Evolutionary conservation across 37 sponge, comb jelly and placozoan species (phyloP), one percentile per base, ranked within the genome.

Genomic region (Cliona cf. orientalis): DNA sequence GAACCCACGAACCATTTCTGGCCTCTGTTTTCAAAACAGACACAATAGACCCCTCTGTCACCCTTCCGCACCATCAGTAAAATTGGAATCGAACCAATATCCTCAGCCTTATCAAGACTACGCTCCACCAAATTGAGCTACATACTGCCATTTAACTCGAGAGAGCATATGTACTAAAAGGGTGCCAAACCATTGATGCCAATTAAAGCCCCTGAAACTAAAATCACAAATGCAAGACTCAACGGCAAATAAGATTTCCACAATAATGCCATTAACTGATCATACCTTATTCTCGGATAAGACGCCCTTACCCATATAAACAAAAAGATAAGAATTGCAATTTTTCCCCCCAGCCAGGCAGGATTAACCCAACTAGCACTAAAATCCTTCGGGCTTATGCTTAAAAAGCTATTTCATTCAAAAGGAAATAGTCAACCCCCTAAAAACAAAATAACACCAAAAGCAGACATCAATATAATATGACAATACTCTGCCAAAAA

Each of bases 401-500:
- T n/a, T n/a, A n/a, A n/a, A n/a, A n/a, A n/a, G n/a, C n/a, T n/a
- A n/a, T n/a, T n/a, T n/a, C n/a, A n/a, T n/a, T n/a, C n/a, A n/a
- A n/a, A n/a, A n/a, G n/a, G n/a, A n/a, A n/a, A n/a, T n/a, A n/a
- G n/a, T n/a, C 88, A 80, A 36, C 91, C 91, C 31, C 91, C 87
- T 55, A 86, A 77, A 86, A 91, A 91, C 3, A 91, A 60, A 65
- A 91, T 45, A 1, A 77, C 83, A 45, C 87, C 78, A 70, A 91
- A 86, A 72, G 84, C 61, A 31, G 91, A 91, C 88, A 92, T 92
- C 36, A 92, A 87, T 33, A 87, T 84, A 75, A 92, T 92, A 87
- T 92, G 84, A 46, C 80, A 81, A 85, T 93, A 89, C 63, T 93
- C 93, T 23, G 93, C 93, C 82, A 93, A 85, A 88, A 92, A 91